These are phyloP conservation scores for Cuniculus paca DNA, from an alignment of 2,797 vertebrate genomes.

Conservation along the genomic window DNA sequence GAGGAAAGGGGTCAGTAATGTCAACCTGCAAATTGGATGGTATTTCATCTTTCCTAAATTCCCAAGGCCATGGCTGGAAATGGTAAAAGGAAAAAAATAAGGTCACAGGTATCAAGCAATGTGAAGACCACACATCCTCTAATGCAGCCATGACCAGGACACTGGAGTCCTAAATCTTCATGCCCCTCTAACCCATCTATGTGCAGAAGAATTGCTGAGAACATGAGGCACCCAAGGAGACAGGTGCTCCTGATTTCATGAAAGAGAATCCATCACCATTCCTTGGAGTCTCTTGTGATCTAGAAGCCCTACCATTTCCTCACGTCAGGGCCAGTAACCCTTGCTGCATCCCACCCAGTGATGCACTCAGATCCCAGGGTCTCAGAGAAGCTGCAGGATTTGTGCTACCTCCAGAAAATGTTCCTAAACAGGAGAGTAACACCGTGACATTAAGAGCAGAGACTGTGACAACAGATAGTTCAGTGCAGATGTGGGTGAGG, in stretches of 20 bases:
- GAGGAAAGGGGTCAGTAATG: neutral
- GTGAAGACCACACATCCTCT: neutral
- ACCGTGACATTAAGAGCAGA: neutral
- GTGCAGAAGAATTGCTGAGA: neutral
- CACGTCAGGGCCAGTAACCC: neutral
- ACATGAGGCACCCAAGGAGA: neutral
- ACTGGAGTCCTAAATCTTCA: neutral
- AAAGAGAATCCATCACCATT: neutral
- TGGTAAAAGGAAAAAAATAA: neutral
- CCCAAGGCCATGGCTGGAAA: neutral
- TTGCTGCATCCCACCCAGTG: slow-evolving; percentile 91
- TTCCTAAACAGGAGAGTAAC: neutral
- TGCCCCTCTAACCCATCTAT: neutral
- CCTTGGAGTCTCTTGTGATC: neutral
- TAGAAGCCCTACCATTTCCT: neutral
- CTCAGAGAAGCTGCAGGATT: slow-evolving; percentile 92
- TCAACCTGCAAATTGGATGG: neutral
- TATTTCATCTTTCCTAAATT: slow-evolving; percentile 7
- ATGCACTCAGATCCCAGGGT: slow-evolving; percentile 92
- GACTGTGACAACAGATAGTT: neutral
- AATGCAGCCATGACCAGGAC: neutral
- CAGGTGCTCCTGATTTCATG: neutral
- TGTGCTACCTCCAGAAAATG: slow-evolving; percentile 92
- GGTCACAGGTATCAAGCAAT: neutral
- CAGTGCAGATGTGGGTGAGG: neutral